Conservation (phyloP, 2,797 vertebrate genomes). For the Galagoides demidoff region DNA sequence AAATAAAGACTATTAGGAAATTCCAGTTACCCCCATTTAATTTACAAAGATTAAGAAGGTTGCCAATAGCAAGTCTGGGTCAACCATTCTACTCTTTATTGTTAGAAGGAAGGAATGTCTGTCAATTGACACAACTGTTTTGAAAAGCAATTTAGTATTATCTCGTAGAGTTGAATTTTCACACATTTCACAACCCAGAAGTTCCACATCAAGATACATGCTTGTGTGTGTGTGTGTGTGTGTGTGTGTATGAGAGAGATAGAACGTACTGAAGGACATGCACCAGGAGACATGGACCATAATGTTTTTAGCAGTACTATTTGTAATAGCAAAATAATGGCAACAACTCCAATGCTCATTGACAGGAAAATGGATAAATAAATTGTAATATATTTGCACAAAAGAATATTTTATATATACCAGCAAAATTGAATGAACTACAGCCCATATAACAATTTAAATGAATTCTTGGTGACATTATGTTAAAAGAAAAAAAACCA, state of each 20-base stretch:
- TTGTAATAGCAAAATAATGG: slow-evolving; percentile 51
- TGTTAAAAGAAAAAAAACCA: slow-evolving; percentile 42
- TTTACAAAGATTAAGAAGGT: slow-evolving; percentile 15
- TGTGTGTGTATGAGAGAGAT: neutral
- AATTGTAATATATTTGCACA: slow-evolving; percentile 28
- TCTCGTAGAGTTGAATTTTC: neutral
- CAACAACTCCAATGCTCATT: neutral
- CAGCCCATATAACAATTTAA: neutral
- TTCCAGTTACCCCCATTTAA: neutral
- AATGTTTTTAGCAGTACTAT: slow-evolving; percentile 38
- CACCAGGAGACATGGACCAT: neutral
- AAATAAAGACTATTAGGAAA: neutral
- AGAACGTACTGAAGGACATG: neutral
- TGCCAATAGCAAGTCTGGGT: neutral
- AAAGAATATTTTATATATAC: slow-evolving; percentile 23
- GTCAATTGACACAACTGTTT: neutral
- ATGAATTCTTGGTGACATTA: slow-evolving; percentile 28
- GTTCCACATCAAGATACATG: slow-evolving; percentile 8
- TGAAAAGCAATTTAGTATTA: slow-evolving; percentile 30
- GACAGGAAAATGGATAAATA: slow-evolving; percentile 41
- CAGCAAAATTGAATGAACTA: slow-evolving; percentile 42
- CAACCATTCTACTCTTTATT: neutral
- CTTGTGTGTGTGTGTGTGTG: neutral
- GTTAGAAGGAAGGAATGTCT: neutral
- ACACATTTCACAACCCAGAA: neutral